A percentile compares a stretch with the other conserved stretches of the same genome.
Evolutionary conservation across 2,888 invertebrate species (phyloP).

Genomic region (Tigriopus californicus): DNA sequence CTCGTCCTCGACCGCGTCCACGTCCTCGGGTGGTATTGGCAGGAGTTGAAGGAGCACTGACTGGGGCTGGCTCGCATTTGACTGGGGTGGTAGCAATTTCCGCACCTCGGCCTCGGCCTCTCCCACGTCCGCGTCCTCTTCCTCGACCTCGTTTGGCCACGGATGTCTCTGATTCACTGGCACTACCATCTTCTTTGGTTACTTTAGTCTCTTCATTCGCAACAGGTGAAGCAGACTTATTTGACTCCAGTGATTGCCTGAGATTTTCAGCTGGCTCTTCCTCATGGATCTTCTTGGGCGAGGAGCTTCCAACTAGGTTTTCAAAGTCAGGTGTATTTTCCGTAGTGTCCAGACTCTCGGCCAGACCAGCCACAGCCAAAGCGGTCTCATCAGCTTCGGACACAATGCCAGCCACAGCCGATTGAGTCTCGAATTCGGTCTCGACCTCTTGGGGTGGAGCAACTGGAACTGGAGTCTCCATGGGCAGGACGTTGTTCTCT

Average conservation of each 20-base stretch:
- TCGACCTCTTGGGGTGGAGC: constrained; percentile 64
- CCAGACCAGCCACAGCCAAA: constrained; percentile 13
- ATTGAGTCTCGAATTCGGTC: constrained; percentile 60
- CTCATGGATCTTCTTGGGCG: background rate
- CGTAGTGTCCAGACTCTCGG: background rate
- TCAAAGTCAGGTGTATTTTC: background rate
- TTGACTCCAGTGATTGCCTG: too few species aligned
- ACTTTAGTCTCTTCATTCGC: too few species aligned
- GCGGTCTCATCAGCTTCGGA: constrained; percentile 13
- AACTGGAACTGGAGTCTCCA: constrained; percentile 35
- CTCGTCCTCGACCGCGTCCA: constrained; percentile 16
- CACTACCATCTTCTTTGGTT: too few species aligned
- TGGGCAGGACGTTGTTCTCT: constrained; percentile 27
- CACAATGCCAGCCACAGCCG: constrained; percentile 18
- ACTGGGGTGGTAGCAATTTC: background rate
- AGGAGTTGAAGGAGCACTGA: constrained; percentile 14
- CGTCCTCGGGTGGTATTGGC: constrained; percentile 14
- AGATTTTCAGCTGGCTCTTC: constrained; percentile 1
- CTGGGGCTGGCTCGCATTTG: constrained; percentile 9
- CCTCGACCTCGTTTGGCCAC: background rate
- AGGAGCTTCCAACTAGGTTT: background rate
- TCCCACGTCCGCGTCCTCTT: background rate
- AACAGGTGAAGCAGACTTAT: too few species aligned
- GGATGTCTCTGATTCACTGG: background rate
- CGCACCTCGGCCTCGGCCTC: background rate